phyloP scores from a whole-genome alignment of 2,113 vertebrate species.

The Rhabdornis inornatus region DNA sequence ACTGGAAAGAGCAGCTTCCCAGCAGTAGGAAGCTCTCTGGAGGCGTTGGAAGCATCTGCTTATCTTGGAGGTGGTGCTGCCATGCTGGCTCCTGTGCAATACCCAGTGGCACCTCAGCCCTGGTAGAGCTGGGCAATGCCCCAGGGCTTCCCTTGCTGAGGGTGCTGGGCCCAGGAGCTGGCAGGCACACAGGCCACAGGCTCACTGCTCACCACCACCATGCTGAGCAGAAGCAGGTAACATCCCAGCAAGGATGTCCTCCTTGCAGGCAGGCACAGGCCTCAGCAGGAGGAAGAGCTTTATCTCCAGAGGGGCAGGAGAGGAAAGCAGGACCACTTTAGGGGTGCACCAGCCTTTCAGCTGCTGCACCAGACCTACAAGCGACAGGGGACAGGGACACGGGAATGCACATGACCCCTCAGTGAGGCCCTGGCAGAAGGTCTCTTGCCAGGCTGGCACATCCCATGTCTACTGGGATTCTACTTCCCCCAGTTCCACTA shows the following conservation, averaged over 20 bases:
- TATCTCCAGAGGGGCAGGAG: not conserved
- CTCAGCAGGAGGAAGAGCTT: not conserved
- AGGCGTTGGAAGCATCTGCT: not conserved
- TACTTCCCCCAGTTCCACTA: not conserved
- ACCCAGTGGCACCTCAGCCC: not conserved
- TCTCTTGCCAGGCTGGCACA: not conserved
- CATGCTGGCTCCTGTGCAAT: rapidly evolving
- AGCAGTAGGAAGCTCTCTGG: not conserved
- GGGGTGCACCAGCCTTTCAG: too few species aligned
- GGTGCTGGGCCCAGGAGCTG: not conserved
- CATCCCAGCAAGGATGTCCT: not conserved
- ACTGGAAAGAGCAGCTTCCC: not conserved
- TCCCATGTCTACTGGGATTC: not conserved
- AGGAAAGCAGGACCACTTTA: not conserved
- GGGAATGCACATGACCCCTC: not conserved
- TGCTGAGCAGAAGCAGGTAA: not conserved
- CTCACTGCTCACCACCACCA: rapidly evolving
- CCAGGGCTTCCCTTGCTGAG: not conserved
- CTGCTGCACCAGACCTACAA: not conserved
- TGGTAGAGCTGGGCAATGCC: not conserved
- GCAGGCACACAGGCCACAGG: not conserved
- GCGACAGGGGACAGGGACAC: not conserved
- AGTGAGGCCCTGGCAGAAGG: not conserved
- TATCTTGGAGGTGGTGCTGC: not conserved
- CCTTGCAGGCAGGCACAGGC: not conserved